Evolutionary conservation across 2,888 invertebrate species (phyloP), one percentile per base, ranked within the genome.

Genomic region (Agrilus mali): DNA sequence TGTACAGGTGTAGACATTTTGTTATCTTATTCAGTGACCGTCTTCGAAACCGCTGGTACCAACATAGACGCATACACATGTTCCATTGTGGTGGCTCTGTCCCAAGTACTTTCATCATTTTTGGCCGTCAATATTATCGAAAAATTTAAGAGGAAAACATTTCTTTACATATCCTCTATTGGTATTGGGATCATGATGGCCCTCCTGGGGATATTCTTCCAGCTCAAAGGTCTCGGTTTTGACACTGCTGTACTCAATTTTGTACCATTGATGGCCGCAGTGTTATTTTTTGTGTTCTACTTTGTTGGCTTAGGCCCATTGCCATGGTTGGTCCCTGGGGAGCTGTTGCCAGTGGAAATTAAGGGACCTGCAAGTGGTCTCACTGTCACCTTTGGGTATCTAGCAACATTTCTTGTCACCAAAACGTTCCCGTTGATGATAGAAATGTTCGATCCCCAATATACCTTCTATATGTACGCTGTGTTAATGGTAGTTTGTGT

Each of bases 1-100:
- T 75, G 82, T 57, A 81, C 81, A 45, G 86, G 85, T 46, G 74
- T 86, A 52, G 84, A 85, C 65, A 83, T 83, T 1, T 82, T 86
- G 49, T 81, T 85, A 52, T 85, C 85, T 65, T 85, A 83, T 60
- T 78, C 82, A 1, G 75, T 75, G 45, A 70, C 72, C 40, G 85
- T 86, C 54, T 84, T 86, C 64, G 53, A 70, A 40, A 78, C 78
- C 1, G 79, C 85, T 7, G 82, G 82, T 31, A 79, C 78, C 45
- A 63, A 74, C n/a, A 65, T 84, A 47, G 56, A 72, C 49, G 71
- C 82, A 0, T 71, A 72, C 7, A 57, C 77, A 7, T 78, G 82
- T 8, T 77, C 86, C 13, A 84, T 88, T 47, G 73, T 85, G 31
- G 78, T 89, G 3, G 85, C 86, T 0, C 66, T 78, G 0, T 83